These are phyloP conservation scores for Drosophila silvestris DNA, from an alignment of 2,888 invertebrate genomes.

Conservation along the genomic window DNA sequence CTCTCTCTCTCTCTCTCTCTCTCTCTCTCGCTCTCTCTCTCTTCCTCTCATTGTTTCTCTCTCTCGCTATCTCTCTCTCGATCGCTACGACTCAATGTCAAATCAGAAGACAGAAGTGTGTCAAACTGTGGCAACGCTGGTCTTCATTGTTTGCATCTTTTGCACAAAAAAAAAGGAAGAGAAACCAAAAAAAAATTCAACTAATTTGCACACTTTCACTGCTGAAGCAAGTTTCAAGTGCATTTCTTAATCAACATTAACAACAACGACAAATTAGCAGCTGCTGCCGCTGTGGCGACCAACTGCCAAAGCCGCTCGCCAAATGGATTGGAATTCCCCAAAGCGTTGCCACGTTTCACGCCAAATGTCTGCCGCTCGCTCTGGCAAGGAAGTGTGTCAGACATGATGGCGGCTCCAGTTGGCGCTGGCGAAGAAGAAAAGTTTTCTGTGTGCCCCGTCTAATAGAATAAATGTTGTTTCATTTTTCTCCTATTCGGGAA, in stretches of 20 bases:
- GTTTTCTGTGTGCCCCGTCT: constrained; percentile 47
- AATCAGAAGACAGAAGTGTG: constrained; percentile 5
- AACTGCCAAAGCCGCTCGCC: constrained; percentile 6
- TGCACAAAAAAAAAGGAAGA: not conserved
- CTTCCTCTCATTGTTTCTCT: not conserved
- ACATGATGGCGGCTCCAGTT: constrained; percentile 41
- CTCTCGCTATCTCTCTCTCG: not conserved
- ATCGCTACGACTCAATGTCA: constrained; percentile 15
- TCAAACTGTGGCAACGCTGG: constrained; percentile 22
- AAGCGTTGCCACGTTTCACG: constrained; percentile 19
- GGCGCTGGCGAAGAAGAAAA: constrained; percentile 39
- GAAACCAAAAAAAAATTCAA: constrained; percentile 8
- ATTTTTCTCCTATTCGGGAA: constrained; percentile 31
- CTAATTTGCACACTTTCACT: constrained; percentile 37
- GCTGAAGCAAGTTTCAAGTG: constrained; percentile 36
- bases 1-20: not conserved
- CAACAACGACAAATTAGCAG: constrained; percentile 34
- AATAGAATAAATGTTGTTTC: constrained; percentile 68
- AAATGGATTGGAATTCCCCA: constrained; percentile 31
- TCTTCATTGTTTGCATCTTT: not conserved
- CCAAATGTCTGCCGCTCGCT: constrained; percentile 4
- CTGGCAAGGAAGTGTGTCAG: constrained; percentile 63
- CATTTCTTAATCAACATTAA: constrained; percentile 29
- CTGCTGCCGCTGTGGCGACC: constrained; percentile 19
- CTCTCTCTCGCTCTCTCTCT: not conserved